These are phyloP conservation scores for Incurvaria masculella DNA, from an alignment of 2,888 invertebrate genomes.

Conservation along the genomic window DNA sequence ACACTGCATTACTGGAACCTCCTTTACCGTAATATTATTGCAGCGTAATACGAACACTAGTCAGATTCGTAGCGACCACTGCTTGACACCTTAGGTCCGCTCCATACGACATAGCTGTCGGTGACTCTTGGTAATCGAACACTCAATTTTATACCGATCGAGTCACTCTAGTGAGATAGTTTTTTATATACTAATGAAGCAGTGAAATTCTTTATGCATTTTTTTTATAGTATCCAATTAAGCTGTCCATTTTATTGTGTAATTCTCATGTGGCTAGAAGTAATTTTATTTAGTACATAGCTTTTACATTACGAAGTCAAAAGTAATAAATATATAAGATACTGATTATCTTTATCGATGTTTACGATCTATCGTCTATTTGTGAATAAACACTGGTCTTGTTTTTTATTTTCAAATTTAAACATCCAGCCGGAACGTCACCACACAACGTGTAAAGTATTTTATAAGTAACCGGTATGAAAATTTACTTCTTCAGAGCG, in stretches of 20 bases:
- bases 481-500: background rate
- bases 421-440: no score
- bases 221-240: conserved; percentile 1
- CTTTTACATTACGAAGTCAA: background rate
- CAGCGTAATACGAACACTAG: background rate
- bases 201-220: conserved; percentile 8
- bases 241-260: conserved; percentile 2
- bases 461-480: background rate
- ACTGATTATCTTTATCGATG: background rate
- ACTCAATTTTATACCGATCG: background rate
- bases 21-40: no score
- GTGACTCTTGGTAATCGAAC: background rate
- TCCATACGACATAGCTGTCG: background rate
- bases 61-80: background rate
- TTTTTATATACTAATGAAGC: background rate
- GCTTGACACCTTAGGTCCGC: background rate
- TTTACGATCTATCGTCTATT: background rate
- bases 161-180: background rate
- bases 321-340: background rate
- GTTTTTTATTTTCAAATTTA: no score
- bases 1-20: no score
- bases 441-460: background rate
- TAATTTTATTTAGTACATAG: background rate
- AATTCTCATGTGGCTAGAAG: background rate
- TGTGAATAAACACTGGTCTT: background rate